Evolutionary conservation across 2,888 invertebrate species (phyloP), one percentile per base, ranked within the genome.

Genomic region (Ophion slaviceki): DNA sequence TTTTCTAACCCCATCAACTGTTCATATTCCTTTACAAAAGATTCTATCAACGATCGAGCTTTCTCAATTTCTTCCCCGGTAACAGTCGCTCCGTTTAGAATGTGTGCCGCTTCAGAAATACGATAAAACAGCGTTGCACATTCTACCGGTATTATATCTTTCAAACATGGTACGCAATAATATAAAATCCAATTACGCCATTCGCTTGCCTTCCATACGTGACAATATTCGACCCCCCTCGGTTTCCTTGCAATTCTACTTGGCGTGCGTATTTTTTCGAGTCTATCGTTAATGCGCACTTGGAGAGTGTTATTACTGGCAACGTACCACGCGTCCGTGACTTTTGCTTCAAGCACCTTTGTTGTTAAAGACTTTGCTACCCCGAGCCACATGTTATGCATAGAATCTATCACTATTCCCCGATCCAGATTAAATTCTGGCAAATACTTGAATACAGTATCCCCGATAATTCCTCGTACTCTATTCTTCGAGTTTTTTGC

Each of bases 391-490:
- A 32, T 32, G 32, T 32, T 32, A 28, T 80, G 84, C 84, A 84
- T 84, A 4, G 74, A 53, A 6, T 84, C 84, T 28, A 84, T 53
- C 24, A 75, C 70, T n/a, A 62, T 45, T 45, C 80, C 84, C 17
- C 20, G 75, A 47, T 45, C 67, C 20, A 71, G 32, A 64, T 53
- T 45, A 20, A 80, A 71, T 80, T 28, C 5, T 28, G 70, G 64
- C 45, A 64, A 62, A 64, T 64, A 24, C 32, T 32, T 32, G 32
- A 32, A 2, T 32, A 32, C 2, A 32, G 32, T 32, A 32, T 61
- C 32, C 10, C 84, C 84, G 59, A 75, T 71, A 20, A 84, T 24
- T 28, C 80, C 80, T 59, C 45, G 75, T 62, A 70, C 17, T 62
- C 36, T 75, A 24, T 64, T n/a, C n/a, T 64, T 64, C 2, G 53